phyloP scores from a whole-genome alignment of 2,888 invertebrate species.

The Leptothorax acervorum region DNA sequence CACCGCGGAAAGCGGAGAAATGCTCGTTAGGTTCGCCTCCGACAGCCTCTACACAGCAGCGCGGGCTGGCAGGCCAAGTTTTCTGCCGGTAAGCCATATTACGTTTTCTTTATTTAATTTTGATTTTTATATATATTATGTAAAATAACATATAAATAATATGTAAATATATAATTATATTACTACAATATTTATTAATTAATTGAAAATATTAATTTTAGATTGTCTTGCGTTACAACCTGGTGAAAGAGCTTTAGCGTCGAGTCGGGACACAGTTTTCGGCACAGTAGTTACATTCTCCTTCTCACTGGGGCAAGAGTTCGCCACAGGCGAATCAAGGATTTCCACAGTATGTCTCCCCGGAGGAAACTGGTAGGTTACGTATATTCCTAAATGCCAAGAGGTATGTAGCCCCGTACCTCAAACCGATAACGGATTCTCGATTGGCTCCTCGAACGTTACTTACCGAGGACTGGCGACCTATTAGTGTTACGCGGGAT shows the following conservation, averaged over 20 bases:
- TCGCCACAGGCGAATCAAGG: slow-evolving; percentile 94
- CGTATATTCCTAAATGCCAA: slow-evolving; percentile 97
- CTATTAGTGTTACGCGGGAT: slow-evolving; percentile 98
- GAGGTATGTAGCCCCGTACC: slow-evolving; percentile 99
- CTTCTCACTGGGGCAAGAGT: slow-evolving; percentile 97
- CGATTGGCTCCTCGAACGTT: slow-evolving; percentile 97
- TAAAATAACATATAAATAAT: too few species aligned
- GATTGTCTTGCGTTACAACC: slow-evolving; percentile 95
- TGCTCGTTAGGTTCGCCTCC: slow-evolving; percentile 94
- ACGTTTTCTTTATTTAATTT: background rate
- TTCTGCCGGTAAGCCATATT: slow-evolving; percentile 90
- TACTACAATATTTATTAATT: too few species aligned
- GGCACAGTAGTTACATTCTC: slow-evolving; percentile 95
- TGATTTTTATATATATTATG: background rate
- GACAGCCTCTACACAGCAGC: slow-evolving; percentile 94
- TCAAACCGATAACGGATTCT: slow-evolving; percentile 99
- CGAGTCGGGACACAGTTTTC: slow-evolving; percentile 96
- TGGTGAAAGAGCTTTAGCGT: slow-evolving; percentile 95
- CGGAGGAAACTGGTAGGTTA: slow-evolving; percentile 96
- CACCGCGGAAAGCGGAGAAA: slow-evolving; percentile 97
- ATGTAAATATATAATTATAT: too few species aligned
- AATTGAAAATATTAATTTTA: slow-evolving; percentile 81
- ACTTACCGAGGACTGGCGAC: slow-evolving; percentile 97
- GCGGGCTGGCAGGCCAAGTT: slow-evolving; percentile 96
- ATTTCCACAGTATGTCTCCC: slow-evolving; percentile 95